Conservation (phyloP, 1,140 invertebrate genomes). For the Bombyx mandarina region DNA sequence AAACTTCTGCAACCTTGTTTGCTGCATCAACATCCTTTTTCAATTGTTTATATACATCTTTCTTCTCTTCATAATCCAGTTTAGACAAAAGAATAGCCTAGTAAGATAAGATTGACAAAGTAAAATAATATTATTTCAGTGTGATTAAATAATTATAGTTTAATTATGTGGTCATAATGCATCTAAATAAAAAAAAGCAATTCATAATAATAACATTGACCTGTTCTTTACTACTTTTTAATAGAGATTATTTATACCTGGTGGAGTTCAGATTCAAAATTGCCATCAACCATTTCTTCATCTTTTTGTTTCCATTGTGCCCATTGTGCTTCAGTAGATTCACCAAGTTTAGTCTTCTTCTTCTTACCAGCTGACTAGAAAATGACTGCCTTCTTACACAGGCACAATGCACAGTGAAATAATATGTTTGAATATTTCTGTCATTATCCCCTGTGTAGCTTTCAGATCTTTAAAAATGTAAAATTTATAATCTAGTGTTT, state of each 20-base stretch:
- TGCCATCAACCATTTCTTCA: conserved; percentile 74
- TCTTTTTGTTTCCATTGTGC: conserved; percentile 76
- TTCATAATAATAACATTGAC: too few relatives aligned
- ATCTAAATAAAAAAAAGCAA: too few relatives aligned
- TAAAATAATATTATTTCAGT: conserved; percentile 1
- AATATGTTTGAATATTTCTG: too few relatives aligned
- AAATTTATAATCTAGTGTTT: too few relatives aligned
- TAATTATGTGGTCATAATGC: too few relatives aligned
- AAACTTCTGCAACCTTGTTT: conserved; percentile 46
- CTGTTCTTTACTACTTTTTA: neutral
- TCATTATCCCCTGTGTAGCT: too few relatives aligned
- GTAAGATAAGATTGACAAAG: conserved; percentile 13
- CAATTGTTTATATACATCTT: conserved; percentile 67
- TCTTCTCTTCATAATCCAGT: conserved; percentile 78
- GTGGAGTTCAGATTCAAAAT: conserved; percentile 77
- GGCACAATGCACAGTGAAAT: too few relatives aligned
- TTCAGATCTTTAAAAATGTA: too few relatives aligned
- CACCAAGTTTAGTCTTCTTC: conserved; percentile 60
- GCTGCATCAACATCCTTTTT: conserved; percentile 61
- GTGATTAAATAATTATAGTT: neutral
- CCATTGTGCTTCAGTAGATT: conserved; percentile 52
- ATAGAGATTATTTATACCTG: conserved; percentile 40
- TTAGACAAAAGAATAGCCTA: conserved; percentile 78
- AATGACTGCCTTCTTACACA: too few relatives aligned
- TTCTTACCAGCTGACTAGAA: conserved; percentile 26